Conservation (phyloP, 2,888 invertebrate genomes). For the Cerceris ruficornis region DNA sequence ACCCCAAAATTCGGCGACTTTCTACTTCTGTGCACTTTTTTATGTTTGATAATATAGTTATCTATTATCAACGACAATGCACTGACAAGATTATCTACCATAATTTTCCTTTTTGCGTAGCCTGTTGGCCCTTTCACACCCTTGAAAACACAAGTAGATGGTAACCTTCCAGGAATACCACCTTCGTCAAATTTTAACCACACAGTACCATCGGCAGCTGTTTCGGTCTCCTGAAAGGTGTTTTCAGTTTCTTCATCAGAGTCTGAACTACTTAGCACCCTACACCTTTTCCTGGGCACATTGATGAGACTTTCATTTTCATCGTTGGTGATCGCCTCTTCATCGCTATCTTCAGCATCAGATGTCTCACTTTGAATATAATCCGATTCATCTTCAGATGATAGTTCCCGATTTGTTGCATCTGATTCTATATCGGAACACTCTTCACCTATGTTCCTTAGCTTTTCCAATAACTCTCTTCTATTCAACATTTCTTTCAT, state of each 20-base stretch:
- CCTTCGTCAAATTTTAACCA: slow-evolving; percentile 45
- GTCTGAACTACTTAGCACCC: slow-evolving; percentile 45
- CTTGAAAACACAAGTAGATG: slow-evolving; percentile 39
- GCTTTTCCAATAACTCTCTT: slow-evolving; percentile 32
- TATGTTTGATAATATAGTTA: slow-evolving; percentile 34
- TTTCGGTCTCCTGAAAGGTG: slow-evolving; percentile 30
- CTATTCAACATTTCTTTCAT: slow-evolving; percentile 42
- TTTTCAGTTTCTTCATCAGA: slow-evolving; percentile 39
- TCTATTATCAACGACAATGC: too few relatives aligned
- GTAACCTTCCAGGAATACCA: slow-evolving; percentile 44
- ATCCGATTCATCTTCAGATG: slow-evolving; percentile 50
- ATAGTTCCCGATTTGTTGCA: slow-evolving; percentile 42
- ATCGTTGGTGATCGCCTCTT: slow-evolving; percentile 50
- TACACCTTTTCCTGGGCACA: slow-evolving; percentile 54
- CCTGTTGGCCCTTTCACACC: slow-evolving; percentile 40
- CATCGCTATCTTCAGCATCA: slow-evolving; percentile 48
- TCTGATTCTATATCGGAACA: slow-evolving; percentile 30
- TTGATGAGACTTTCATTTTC: slow-evolving; percentile 50
- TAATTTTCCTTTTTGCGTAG: slow-evolving; percentile 49
- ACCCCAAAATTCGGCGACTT: slow-evolving; percentile 23
- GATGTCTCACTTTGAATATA: slow-evolving; percentile 43
- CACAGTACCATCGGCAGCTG: slow-evolving; percentile 51
- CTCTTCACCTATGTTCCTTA: slow-evolving; percentile 30
- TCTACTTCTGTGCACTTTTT: slow-evolving; percentile 33
- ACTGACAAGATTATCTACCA: slow-evolving; percentile 49